These are phyloP conservation scores for Electrophaes corylata DNA, from an alignment of 2,888 invertebrate species.

Conservation along the genomic window DNA sequence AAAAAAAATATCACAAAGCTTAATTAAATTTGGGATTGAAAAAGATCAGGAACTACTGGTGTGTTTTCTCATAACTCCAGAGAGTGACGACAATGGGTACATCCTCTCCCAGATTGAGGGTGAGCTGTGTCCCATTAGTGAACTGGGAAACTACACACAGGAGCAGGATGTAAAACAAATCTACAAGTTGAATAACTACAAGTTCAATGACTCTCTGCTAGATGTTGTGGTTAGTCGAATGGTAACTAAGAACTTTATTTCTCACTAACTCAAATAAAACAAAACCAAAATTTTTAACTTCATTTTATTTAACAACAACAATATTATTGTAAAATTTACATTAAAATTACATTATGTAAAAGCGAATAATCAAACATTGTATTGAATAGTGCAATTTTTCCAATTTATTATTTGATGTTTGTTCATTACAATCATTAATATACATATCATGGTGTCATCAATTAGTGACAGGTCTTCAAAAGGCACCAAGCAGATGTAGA, in stretches of 20 bases:
- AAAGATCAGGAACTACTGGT: slow-evolving; percentile 58
- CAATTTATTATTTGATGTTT: slow-evolving; percentile 29
- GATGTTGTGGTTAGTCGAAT: slow-evolving; percentile 88
- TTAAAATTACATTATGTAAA: slow-evolving; percentile 74
- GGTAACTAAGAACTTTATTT: slow-evolving; percentile 85
- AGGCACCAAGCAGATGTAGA: slow-evolving; percentile 25
- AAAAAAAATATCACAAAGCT: slow-evolving; percentile 88
- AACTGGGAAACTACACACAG: slow-evolving; percentile 76
- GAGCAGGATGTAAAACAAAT: slow-evolving; percentile 78
- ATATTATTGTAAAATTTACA: slow-evolving; percentile 80
- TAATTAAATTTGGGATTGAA: slow-evolving; percentile 86
- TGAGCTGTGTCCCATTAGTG: slow-evolving; percentile 72
- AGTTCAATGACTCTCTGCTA: slow-evolving; percentile 67
- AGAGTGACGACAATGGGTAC: slow-evolving; percentile 51
- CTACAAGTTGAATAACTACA: slow-evolving; percentile 85
- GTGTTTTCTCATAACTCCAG: slow-evolving; percentile 59
- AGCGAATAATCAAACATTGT: slow-evolving; percentile 63
- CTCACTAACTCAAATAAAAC: slow-evolving; percentile 47
- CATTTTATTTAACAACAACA: slow-evolving; percentile 80
- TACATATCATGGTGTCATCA: slow-evolving; percentile 9
- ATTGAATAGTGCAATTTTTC: slow-evolving; percentile 59
- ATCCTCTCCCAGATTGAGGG: slow-evolving; percentile 83
- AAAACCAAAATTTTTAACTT: slow-evolving; percentile 40
- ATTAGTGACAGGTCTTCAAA: slow-evolving; percentile 8
- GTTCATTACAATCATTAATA: slow-evolving; percentile 20